Evolutionary conservation across 2,888 invertebrate species (phyloP), one percentile per base, ranked within the genome.

Genomic region (Tachina lurida): DNA sequence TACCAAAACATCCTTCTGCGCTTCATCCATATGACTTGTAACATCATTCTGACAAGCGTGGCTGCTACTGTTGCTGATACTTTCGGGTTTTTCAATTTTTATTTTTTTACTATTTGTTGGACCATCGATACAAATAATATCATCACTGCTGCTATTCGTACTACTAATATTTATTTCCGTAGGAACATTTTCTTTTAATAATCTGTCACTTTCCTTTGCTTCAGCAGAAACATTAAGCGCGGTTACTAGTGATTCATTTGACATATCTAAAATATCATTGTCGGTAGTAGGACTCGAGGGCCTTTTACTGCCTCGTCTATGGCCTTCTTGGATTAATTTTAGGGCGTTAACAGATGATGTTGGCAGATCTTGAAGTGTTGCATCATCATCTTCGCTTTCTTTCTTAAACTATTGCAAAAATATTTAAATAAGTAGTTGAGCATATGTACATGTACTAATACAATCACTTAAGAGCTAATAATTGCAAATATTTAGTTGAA

Each of bases 261-360:
- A 62, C n/a, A 88, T 88, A 41, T 88, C 87, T 17, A 87, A 47
- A 49, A 49, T 60, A 54, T 78, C 81, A 15, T 52, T 84, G 19
- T 65, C 87, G 10, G 13, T 45, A 73, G 89, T 87, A 12, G 91
- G 90, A 80, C 89, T 90, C 68, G 90, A 89, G 45, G 89, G 87
- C 52, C 91, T 89, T 82, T 91, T 91, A 31, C 89, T 87, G 17
- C 89, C 84, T 71, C 91, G 90, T 71, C 89, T 88, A 22, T 90
- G 90, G 41, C 87, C 31, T 63, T 83, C 79, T 73, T 83, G 83
- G 87, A 65, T 88, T 77, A 87, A 87, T 60, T 89, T 82, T 22
- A 87, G 81, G 76, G 84, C 88, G 82, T 75, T 87, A 58, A 76
- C 83, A 49, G 87, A 84, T 71, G 84, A 87, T 56, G 84, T 67